Conservation (phyloP, 2,113 vertebrate species). For the Psephotus haematonotus region DNA sequence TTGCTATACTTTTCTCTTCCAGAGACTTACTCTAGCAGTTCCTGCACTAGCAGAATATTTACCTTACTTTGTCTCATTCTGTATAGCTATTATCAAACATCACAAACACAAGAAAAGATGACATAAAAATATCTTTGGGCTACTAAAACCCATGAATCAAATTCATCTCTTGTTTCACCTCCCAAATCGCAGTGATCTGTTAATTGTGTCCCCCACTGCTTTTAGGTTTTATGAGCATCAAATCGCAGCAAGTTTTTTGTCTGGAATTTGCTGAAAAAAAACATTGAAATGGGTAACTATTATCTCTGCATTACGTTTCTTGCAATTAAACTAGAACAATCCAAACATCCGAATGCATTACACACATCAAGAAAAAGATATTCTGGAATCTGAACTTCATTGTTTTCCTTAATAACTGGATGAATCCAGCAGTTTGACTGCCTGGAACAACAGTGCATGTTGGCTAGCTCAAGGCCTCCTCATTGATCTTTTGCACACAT, state of each 20-base stretch:
- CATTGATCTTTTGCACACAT: not conserved
- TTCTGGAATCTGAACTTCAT: not conserved
- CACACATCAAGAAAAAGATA: not conserved
- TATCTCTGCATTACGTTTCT: not conserved
- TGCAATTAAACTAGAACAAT: not conserved
- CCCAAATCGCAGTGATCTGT: not conserved
- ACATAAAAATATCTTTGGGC: not conserved
- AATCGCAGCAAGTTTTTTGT: not conserved
- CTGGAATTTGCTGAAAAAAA: not conserved
- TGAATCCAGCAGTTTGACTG: not conserved
- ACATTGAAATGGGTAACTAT: not conserved
- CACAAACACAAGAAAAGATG: not conserved
- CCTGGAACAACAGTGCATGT: not conserved
- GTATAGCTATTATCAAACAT: not conserved
- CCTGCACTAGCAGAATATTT: not conserved
- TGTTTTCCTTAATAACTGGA: constrained; percentile 7
- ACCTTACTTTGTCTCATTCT: not conserved
- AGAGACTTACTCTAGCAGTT: not conserved
- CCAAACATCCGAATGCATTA: not conserved
- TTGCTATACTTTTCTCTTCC: not conserved
- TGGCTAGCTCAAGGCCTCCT: not conserved
- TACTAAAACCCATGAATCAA: not conserved
- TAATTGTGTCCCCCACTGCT: constrained; percentile 11
- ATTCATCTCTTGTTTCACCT: constrained; percentile 20
- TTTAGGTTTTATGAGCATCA: constrained; percentile 4